Evolutionary conservation across 2,888 invertebrate genomes (phyloP).

Genomic region (Patella caerulea): DNA sequence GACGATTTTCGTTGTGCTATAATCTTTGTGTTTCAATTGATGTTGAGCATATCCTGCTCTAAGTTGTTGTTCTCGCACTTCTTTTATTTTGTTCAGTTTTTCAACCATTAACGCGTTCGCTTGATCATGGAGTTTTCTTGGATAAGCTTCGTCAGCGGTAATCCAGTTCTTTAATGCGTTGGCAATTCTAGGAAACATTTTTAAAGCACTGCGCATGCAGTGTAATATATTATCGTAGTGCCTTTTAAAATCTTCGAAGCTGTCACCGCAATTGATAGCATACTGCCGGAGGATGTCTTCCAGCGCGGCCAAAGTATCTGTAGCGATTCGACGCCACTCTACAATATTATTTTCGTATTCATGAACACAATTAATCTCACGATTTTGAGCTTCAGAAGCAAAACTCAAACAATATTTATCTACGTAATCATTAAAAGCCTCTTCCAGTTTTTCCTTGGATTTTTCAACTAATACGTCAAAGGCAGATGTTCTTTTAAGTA

Average conservation of each 20-base stretch:
- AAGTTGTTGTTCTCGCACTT: slow-evolving; percentile 38
- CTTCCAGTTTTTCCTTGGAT: slow-evolving; percentile 17
- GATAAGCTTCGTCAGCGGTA: slow-evolving; percentile 59
- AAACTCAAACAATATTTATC: slow-evolving; percentile 59
- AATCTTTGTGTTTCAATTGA: slow-evolving; percentile 28
- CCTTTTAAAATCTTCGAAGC: slow-evolving; percentile 47
- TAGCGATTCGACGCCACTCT: slow-evolving; percentile 49
- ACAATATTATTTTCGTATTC: slow-evolving; percentile 61
- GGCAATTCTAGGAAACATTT: slow-evolving; percentile 47
- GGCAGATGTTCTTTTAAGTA: slow-evolving; percentile 13
- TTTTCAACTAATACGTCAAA: slow-evolving; percentile 28
- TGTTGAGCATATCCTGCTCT: slow-evolving; percentile 43
- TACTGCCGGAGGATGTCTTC: slow-evolving; percentile 38
- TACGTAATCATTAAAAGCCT: slow-evolving; percentile 32
- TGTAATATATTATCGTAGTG: slow-evolving; percentile 51
- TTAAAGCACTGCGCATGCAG: slow-evolving; percentile 53
- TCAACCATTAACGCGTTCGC: slow-evolving; percentile 41
- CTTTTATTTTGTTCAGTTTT: slow-evolving; percentile 45
- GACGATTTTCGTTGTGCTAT: slow-evolving; percentile 39
- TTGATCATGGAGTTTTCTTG: slow-evolving; percentile 54
- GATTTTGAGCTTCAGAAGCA: slow-evolving; percentile 45
- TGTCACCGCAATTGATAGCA: slow-evolving; percentile 28
- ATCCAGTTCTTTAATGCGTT: slow-evolving; percentile 61
- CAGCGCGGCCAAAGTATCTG: slow-evolving; percentile 36
- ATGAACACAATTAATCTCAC: slow-evolving; percentile 49